Base-by-base conservation (phyloP, 2,888 invertebrate genomes). In the Aelia acuminata region DNA sequence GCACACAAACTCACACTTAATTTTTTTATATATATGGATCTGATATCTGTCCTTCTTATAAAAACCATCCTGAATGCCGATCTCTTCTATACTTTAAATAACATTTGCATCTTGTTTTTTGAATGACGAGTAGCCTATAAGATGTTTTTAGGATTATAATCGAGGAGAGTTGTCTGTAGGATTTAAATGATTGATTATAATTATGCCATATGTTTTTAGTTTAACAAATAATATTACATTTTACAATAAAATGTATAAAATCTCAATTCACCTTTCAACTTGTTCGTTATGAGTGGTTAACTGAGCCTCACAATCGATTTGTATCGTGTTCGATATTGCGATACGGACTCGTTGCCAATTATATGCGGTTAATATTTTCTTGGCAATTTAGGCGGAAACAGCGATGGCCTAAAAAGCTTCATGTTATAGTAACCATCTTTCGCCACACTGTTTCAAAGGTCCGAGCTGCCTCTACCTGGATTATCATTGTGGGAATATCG, bases 371-470 rank as follows among this genome's bases (percentile, higher is more conserved):
- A 70, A 70, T 70, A 70, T 70, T 70, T 70, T 35, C 31, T 20
- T 70, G 0, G 63, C 63, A 70, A 35, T 70, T 70, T 70, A 70
- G 18, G 18, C 63, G 63, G 63, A 15, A 70, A 70, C 18, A 18
- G 20, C 18, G 63, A 70, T 70, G 63, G 18, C 63, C 63, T 70
- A 70, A 35, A 70, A 70, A 70, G 63, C 18, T 35, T 70, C 5
- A 70, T 31, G 63, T 70, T 70, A 70, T 70, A 70, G 63, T 70
- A 70, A 70, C 63, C 63, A 31, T 70, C 63, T 70, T 70, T 70
- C 63, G 63, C 63, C 63, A 70, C 35, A 35, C 31, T 31, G 35
- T 70, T 70, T 70, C 63, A 18, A 70, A 70, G 63, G 63, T 70
- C 63, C 63, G 63, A 70, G 63, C 63, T 31, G 63, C 5, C 18